Base-by-base conservation (phyloP, 2,113 vertebrate species). In the Poeciliopsis occidentalis region DNA sequence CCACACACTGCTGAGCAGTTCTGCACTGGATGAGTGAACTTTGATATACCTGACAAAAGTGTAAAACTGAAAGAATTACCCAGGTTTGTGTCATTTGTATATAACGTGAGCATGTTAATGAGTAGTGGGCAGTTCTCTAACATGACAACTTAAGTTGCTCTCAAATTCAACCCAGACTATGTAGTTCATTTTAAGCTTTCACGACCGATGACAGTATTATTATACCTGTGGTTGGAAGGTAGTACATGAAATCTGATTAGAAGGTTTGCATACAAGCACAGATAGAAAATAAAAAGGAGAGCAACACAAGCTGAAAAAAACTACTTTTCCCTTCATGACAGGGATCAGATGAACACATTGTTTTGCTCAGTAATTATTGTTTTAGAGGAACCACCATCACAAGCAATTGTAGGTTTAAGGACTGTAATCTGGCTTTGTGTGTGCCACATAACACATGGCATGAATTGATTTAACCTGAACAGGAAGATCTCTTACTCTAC, bases 361-460 rank as follows among this genome's bases (percentile, higher is more conserved):
- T 86, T 76, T 29, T 73, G 75, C 22, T 51, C 15, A 41, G 12
- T 88, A 90, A 92, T 92, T 57, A 92, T 74, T 89, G 83, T 86
- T 91, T 88, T 73, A 83, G 71, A 66, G 64, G 29, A 37, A 2
- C 34, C 12, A 0, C 12, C 66, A 22, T 64, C 27, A 27, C 13
- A 69, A 24, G 17, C 12, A 86, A 88, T 89, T 86, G 64, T 6
- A 88, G 81, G 86, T 71, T 87, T 61, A 41, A 12, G 65, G 72
- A 34, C 87, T 83, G 80, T 87, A 87, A 90, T 88, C 80, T 69
- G 57, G 64, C 30, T 30, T 65, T 39, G 54, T 62, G 54, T 62
- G 74, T 44, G 31, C 51, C 61, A 64, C 1, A 54, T 75, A 41
- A 41, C 31, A 75, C 81, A 41, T n/a, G 39, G 39, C 72, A 69